Evolutionary conservation across 2,113 vertebrate species (phyloP), one percentile per base, ranked within the genome.

Genomic region (Gobius niger): DNA sequence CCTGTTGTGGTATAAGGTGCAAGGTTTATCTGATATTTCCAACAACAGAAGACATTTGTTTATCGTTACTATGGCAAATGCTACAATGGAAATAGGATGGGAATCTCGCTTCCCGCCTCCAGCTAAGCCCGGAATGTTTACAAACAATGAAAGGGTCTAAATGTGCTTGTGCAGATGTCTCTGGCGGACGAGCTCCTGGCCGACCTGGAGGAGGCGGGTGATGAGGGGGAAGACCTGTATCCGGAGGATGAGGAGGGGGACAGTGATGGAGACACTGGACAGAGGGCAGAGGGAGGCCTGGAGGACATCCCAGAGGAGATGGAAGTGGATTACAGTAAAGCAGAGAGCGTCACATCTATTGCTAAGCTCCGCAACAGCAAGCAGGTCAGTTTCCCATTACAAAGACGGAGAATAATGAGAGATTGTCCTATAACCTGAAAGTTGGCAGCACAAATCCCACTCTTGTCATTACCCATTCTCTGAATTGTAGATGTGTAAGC

Each of bases 351-450:
- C 47, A 85, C 93, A 0, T 94, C 94, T 67, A 97, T 97, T 1
- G 96, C 96, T n/a, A 97, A 97, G 81, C 92, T 97, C 3, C 93
- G 95, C 75, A 94, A 96, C 70, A 96, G 96, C 88, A 96, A 94
- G 87, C 93, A 93, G 85, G 96, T 96, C 49, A 90, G 91, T 80
- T 14, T 1, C 16, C 9, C 5, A 2, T 2, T 13, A 8, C 9
- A 40, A 7, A 0, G 2, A n/a, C 3, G 24, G 15, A 49, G 50
- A 16, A 0, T 8, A 9, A 7, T 7, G 1, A n/a, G n/a, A 18
- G 8, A 9, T 52, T 9, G 7, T 52, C 50, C n/a, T 18, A 9
- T 34, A 52, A 18, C 9, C n/a, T 52, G n/a, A 19, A 9, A 18
- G 8, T 52, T 10, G 8, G 8, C 5, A 9, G 16, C 18, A 18